These are phyloP conservation scores for Carcharodon carcharias DNA, from an alignment of 2,797 vertebrate genomes.

Conservation along the genomic window DNA sequence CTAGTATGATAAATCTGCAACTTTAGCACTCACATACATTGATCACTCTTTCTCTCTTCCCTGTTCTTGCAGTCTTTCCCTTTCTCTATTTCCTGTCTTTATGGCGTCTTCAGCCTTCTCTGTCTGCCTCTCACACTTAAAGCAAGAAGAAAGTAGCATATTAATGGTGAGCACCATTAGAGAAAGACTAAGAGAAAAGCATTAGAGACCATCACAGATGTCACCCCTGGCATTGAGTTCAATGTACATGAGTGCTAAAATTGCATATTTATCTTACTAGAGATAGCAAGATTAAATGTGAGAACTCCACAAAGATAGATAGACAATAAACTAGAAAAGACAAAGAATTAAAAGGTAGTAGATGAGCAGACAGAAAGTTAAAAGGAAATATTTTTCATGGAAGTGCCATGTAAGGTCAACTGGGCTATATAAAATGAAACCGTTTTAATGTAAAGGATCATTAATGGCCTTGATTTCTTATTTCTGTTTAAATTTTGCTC, in stretches of 20 bases:
- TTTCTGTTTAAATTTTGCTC: neutral
- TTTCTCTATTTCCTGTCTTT: no score
- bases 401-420: neutral
- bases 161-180: no score
- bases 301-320: neutral
- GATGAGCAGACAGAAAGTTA: neutral
- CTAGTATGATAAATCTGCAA: neutral
- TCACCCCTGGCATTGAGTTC: neutral
- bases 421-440: neutral
- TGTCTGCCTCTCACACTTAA: no score
- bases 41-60: neutral
- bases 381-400: neutral
- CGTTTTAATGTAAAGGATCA: neutral
- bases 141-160: no score
- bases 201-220: neutral
- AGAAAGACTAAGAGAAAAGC: neutral
- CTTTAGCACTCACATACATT: neutral
- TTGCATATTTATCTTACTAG: neutral
- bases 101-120: no score
- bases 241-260: neutral
- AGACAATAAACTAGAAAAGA: neutral
- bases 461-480: neutral
- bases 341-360: neutral
- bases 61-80: no score
- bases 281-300: neutral